phyloP scores from a whole-genome alignment of 2,888 invertebrate genomes.

The Anaspis maculata region DNA sequence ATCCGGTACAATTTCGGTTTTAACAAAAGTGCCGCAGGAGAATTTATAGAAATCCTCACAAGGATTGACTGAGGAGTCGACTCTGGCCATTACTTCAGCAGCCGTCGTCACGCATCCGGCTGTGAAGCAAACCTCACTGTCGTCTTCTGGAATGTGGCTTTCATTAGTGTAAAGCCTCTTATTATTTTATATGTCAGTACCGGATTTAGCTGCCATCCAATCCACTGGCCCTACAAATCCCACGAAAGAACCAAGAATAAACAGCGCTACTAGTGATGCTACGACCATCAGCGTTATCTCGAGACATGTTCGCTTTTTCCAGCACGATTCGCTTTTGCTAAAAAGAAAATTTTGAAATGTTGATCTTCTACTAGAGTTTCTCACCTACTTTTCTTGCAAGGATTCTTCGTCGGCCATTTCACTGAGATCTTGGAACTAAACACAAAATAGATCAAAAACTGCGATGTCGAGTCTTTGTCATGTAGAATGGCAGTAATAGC shows the following conservation, averaged over 20 bases:
- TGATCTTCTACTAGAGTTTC: too few species aligned
- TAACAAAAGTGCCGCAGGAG: slow-evolving; percentile 49
- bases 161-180: not conserved
- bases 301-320: too few species aligned
- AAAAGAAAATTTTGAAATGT: too few species aligned
- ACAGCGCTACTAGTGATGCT: not conserved
- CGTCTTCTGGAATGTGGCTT: not conserved
- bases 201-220: not conserved
- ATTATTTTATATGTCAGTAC: not conserved
- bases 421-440: too few species aligned
- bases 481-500: too few species aligned
- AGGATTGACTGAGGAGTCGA: slow-evolving; percentile 43
- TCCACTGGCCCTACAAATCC: not conserved
- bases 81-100: slow-evolving; percentile 53
- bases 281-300: too few species aligned
- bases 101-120: slow-evolving; percentile 68
- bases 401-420: too few species aligned
- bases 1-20: not conserved
- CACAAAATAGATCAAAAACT: too few species aligned
- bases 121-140: slow-evolving; percentile 38
- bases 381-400: too few species aligned
- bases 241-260: not conserved
- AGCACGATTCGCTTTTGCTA: too few species aligned
- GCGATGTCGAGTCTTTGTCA: too few species aligned
- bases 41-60: slow-evolving; percentile 70